phyloP scores from a whole-genome alignment of 2,888 invertebrate species.

The Keiferia lycopersicella region DNA sequence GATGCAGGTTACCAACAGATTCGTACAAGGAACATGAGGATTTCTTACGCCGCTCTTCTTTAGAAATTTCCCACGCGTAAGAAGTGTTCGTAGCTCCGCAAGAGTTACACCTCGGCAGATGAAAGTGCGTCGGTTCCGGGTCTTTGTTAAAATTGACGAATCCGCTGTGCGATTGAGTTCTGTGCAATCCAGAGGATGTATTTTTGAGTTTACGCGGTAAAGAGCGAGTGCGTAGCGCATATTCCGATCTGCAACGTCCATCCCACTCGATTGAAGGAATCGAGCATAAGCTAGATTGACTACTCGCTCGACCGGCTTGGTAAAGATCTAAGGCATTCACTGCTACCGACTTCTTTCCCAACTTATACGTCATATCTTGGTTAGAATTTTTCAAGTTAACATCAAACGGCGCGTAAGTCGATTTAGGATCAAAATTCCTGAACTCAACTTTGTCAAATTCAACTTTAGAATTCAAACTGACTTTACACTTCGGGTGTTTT shows the following conservation, averaged over 20 bases:
- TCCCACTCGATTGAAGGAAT: conserved; percentile 72
- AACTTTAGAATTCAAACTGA: conserved; percentile 37
- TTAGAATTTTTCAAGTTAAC: background rate
- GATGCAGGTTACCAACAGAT: conserved; percentile 61
- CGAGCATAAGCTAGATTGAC: conserved; percentile 63
- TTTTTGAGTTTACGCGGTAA: conserved; percentile 47
- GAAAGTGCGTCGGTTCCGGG: conserved; percentile 68
- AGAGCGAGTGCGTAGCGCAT: conserved; percentile 53
- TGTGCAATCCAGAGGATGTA: conserved; percentile 45
- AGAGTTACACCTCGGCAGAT: conserved; percentile 64
- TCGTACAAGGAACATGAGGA: conserved; percentile 43
- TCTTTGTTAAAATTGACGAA: conserved; percentile 67
- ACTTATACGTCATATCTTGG: background rate
- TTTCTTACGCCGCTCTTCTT: conserved; percentile 39
- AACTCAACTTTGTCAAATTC: background rate
- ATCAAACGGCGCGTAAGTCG: background rate
- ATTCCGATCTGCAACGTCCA: conserved; percentile 54
- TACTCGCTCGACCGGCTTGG: conserved; percentile 48
- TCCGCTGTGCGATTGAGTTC: conserved; percentile 69
- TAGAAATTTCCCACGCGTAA: conserved; percentile 51
- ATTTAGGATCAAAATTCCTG: background rate
- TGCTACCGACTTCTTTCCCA: background rate
- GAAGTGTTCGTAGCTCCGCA: conserved; percentile 54
- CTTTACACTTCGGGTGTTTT: conserved; percentile 63
- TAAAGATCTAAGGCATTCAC: conserved; percentile 33